phyloP scores from a whole-genome alignment of 2,797 vertebrate genomes.

The Sebastes hubbsi region DNA sequence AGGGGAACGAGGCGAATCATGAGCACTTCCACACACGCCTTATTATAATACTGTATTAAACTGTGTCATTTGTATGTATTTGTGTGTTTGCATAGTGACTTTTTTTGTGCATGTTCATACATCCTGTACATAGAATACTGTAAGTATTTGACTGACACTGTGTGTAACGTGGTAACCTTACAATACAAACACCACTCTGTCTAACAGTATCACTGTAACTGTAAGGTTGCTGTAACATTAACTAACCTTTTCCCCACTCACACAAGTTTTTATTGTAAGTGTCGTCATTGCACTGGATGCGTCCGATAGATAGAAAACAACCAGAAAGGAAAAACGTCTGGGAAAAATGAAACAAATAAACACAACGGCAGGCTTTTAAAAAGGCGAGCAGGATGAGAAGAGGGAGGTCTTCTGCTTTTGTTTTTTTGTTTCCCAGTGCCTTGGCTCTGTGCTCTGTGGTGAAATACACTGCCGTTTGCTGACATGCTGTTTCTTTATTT shows the following conservation, averaged over 20 bases:
- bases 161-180: constrained; percentile 48
- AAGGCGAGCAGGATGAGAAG: constrained; percentile 40
- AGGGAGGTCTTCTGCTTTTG: constrained; percentile 46
- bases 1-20: constrained; percentile 11
- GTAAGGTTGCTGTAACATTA: constrained; percentile 46
- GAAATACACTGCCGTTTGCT: constrained; percentile 75
- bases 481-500: constrained; percentile 65
- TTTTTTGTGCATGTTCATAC: constrained; percentile 36
- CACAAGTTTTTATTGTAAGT: constrained; percentile 28
- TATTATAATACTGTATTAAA: constrained; percentile 52
- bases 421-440: constrained; percentile 57
- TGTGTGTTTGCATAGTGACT: constrained; percentile 4
- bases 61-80: constrained; percentile 29
- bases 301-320: constrained; percentile 53
- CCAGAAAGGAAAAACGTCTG: constrained; percentile 39
- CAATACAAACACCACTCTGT: constrained; percentile 49
- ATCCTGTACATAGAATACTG: constrained; percentile 58
- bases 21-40: constrained; percentile 42
- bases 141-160: constrained; percentile 63
- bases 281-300: constrained; percentile 75
- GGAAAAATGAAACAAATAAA: constrained; percentile 54
- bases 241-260: constrained; percentile 62
- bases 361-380: constrained; percentile 15
- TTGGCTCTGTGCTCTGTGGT: constrained; percentile 69
- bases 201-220: constrained; percentile 65